phyloP scores from a whole-genome alignment of 2,113 vertebrate species.

The Bucco capensis region DNA sequence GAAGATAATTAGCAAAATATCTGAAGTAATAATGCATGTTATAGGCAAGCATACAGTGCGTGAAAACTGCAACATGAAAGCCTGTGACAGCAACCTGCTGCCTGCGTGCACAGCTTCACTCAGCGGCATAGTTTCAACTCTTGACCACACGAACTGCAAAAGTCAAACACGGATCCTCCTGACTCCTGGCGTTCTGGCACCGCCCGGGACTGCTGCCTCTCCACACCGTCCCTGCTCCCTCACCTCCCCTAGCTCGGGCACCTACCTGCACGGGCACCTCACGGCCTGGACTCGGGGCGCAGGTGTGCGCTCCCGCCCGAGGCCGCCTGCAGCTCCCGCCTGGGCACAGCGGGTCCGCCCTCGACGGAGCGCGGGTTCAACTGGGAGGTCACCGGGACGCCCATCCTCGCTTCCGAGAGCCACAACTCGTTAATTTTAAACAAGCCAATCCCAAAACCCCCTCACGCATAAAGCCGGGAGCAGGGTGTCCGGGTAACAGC shows the following conservation, averaged over 20 bases:
- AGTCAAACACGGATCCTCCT: background rate
- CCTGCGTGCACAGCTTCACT: background rate
- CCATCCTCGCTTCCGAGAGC: background rate
- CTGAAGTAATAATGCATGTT: background rate
- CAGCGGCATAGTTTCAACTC: background rate
- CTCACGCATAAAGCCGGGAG: background rate
- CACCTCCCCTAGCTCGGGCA: background rate
- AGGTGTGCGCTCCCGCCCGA: background rate
- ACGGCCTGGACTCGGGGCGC: no score
- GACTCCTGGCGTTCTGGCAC: background rate
- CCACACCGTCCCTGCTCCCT: background rate
- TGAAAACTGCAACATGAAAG: accelerated
- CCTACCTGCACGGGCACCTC: no score
- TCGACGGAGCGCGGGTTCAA: background rate
- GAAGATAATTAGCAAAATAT: background rate
- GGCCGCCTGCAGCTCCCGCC: no score
- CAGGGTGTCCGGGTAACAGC: background rate
- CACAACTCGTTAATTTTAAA: background rate
- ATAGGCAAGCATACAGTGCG: accelerated
- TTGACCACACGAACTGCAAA: background rate
- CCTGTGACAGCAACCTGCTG: background rate
- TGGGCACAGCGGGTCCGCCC: background rate
- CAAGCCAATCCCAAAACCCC: background rate
- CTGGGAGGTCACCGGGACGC: background rate
- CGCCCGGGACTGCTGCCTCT: background rate